Evolutionary conservation across 2,113 vertebrate species (phyloP).

Genomic region (human (Homo sapiens)): GRCh38 chr16:21980501-21981000

Average conservation of each 20-base stretch:
- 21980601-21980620: conserved; percentile 91
- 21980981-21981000: not conserved
- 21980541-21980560: conserved; percentile 92
- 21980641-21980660: conserved; percentile 83
- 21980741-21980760: not conserved
- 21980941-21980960: conserved; percentile 83
- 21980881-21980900: not conserved
- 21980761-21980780: not conserved
- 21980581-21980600: conserved; percentile 91
- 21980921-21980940: not conserved
- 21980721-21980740: not conserved
- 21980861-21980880: not conserved
- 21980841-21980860: not conserved
- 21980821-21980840: not conserved
- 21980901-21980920: not conserved
- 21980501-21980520: not conserved
- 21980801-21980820: not conserved
- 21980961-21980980: conserved; percentile 62
- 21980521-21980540: conserved; percentile 41
- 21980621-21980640: conserved; percentile 87
- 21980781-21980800: not conserved
- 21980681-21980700: conserved; percentile 89
- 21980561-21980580: conserved; percentile 91
- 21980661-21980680: conserved; percentile 91
- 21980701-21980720: conserved; percentile 85